These are phyloP conservation scores for Folsomia candida DNA, from an alignment of 2,888 invertebrate genomes.

Conservation along the genomic window DNA sequence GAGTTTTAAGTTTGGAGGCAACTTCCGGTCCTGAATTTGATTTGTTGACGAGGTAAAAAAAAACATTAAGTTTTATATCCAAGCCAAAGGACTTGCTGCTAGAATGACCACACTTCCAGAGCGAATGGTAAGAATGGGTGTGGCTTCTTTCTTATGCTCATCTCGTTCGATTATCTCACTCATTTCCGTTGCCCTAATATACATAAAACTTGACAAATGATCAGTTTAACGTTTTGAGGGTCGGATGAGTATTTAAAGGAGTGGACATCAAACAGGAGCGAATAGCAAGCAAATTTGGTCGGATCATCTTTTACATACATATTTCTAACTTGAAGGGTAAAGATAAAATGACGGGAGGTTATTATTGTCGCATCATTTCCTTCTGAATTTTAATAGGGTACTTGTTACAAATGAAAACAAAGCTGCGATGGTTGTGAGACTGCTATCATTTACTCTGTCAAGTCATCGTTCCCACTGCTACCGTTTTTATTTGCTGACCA, in stretches of 20 bases:
- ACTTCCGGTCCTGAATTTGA: background rate
- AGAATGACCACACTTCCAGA: no score
- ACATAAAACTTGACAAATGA: no score
- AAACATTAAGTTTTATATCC: no score
- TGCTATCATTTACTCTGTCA: background rate
- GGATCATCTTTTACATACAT: no score
- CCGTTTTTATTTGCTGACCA: background rate
- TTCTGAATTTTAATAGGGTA: background rate
- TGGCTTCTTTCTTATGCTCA: background rate
- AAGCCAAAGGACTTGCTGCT: no score
- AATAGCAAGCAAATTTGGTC: background rate
- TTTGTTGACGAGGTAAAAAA: background rate
- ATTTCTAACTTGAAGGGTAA: background rate
- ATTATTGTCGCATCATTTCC: conserved; percentile 21
- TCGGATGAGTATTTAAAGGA: no score
- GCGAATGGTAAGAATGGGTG: background rate
- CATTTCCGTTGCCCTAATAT: background rate
- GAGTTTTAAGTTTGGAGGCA: background rate
- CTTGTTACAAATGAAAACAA: no score
- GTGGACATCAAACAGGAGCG: no score
- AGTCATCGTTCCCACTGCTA: background rate
- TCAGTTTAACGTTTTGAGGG: no score
- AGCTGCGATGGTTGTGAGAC: no score
- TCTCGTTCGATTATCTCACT: background rate
- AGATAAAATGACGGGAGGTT: background rate